A percentile compares a stretch with the other conserved stretches of the same genome.
Conservation (phyloP, 1,140 invertebrate species). For the Drosophila azteca region DNA sequence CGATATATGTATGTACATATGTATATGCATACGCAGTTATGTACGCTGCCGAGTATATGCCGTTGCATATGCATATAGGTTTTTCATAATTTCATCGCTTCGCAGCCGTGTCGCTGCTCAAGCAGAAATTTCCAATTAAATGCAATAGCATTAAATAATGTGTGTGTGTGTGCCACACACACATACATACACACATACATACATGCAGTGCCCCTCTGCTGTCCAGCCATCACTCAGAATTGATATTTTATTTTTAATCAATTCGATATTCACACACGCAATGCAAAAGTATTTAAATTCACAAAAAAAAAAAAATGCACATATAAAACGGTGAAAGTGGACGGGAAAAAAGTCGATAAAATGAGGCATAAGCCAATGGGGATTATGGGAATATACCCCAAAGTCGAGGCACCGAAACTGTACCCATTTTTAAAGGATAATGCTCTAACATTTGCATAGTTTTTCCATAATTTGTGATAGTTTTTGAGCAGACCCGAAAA, state of each 20-base stretch:
- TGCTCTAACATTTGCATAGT: too few relatives aligned
- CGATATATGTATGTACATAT: conserved; percentile 13
- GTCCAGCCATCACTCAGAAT: neutral
- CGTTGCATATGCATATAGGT: conserved; percentile 41
- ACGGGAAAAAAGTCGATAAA: conserved; percentile 42
- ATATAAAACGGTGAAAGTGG: conserved; percentile 15
- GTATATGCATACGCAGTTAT: too few relatives aligned
- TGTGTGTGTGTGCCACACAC: conserved; percentile 9
- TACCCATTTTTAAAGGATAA: too few relatives aligned
- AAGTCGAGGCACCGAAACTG: too few relatives aligned
- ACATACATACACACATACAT: too few relatives aligned
- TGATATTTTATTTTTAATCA: conserved; percentile 54
- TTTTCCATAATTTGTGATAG: too few relatives aligned
- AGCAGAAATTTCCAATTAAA: conserved; percentile 70
- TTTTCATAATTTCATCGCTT: conserved; percentile 62
- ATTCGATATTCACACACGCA: conserved; percentile 49
- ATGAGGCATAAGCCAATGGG: conserved; percentile 31
- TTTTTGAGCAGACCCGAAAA: too few relatives aligned
- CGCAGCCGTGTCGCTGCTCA: conserved; percentile 45
- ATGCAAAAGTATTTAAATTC: conserved; percentile 47
- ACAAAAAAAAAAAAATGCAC: conserved; percentile 8
- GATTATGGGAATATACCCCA: too few relatives aligned
- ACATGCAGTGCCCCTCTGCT: too few relatives aligned
- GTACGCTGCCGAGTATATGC: neutral
- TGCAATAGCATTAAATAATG: conserved; percentile 62